These are phyloP conservation scores for Lithobius niger DNA, from an alignment of 1,140 invertebrate genomes.

Conservation along the genomic window DNA sequence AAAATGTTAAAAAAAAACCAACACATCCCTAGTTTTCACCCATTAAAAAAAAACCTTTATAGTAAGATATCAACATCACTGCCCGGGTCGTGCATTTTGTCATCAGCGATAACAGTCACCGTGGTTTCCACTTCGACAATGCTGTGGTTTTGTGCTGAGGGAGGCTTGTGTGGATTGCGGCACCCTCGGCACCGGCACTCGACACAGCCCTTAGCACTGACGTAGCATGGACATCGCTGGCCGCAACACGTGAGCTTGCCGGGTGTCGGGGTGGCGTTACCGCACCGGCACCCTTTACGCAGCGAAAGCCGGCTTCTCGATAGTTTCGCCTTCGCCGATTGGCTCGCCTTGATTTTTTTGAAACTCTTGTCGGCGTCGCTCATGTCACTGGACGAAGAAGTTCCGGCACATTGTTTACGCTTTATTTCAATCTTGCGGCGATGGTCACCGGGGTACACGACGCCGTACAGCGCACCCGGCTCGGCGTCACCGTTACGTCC, in stretches of 20 bases:
- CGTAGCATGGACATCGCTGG: conserved; percentile 84
- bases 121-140: too few relatives aligned
- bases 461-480: conserved; percentile 7
- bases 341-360: not conserved
- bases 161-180: conserved; percentile 55
- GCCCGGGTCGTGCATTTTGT: too few relatives aligned
- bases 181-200: conserved; percentile 82
- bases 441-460: not conserved
- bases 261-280: conserved; percentile 71
- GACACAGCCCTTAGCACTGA: conserved; percentile 66
- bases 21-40: too few relatives aligned
- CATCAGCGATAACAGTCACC: too few relatives aligned
- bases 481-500: conserved; percentile 42
- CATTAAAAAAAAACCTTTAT: too few relatives aligned
- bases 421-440: conserved; percentile 3
- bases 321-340: not conserved
- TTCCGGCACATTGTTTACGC: not conserved
- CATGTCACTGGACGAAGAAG: not conserved
- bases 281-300: conserved; percentile 62
- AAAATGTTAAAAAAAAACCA: too few relatives aligned
- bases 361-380: not conserved
- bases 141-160: not conserved
- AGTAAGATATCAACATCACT: too few relatives aligned
- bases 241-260: conserved; percentile 84
- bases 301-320: conserved; percentile 19